These are phyloP conservation scores for Cettia cetti DNA, from an alignment of 2,113 vertebrate genomes.

Conservation along the genomic window DNA sequence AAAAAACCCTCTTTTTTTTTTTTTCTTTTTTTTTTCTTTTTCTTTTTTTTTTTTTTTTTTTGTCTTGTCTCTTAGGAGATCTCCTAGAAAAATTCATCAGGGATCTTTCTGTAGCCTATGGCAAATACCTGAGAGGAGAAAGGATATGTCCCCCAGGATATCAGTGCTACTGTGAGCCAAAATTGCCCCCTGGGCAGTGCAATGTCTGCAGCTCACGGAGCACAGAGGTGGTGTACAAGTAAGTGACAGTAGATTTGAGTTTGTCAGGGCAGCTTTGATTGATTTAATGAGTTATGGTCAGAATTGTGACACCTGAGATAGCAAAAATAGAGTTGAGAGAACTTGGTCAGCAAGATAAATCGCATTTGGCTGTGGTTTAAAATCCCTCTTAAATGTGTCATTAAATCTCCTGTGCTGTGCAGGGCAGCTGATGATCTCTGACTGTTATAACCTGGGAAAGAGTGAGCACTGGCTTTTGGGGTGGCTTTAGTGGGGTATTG, in stretches of 20 bases:
- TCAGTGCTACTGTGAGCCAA: conserved; percentile 17
- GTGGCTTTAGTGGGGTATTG: background rate
- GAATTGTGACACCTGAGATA: background rate
- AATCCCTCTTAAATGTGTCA: background rate
- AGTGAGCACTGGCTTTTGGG: background rate
- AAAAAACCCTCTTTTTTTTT: background rate
- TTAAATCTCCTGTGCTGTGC: background rate
- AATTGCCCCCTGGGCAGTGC: conserved; percentile 10
- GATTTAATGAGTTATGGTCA: too few relatives aligned
- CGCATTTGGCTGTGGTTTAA: background rate
- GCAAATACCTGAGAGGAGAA: conserved; percentile 49
- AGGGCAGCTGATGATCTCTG: background rate
- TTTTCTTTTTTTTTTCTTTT: background rate
- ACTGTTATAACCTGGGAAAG: background rate
- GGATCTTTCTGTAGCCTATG: conserved; percentile 61
- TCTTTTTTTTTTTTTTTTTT: background rate
- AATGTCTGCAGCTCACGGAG: background rate
- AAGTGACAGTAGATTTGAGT: background rate
- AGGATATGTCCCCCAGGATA: background rate
- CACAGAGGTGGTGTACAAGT: conserved; percentile 30
- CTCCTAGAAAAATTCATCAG: conserved; percentile 60
- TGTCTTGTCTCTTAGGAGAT: conserved; percentile 12
- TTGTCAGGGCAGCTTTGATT: background rate
- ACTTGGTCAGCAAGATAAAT: background rate
- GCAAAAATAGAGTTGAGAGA: background rate